Conservation (phyloP, 2,888 invertebrate species). For the Amiota communis region DNA sequence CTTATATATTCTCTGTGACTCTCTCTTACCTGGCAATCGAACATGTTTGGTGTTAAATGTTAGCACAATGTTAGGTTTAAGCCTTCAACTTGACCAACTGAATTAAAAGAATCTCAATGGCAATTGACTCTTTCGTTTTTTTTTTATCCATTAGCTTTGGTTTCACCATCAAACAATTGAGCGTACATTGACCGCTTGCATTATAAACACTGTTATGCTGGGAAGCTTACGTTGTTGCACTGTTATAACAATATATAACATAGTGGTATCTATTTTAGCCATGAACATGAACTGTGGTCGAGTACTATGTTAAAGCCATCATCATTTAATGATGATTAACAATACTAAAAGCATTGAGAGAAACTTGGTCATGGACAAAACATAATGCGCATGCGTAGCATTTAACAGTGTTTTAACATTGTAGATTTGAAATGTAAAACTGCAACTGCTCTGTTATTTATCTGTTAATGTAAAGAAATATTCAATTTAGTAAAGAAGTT, state of each 20-base stretch:
- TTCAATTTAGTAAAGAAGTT: no score
- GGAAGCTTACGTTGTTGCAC: constrained; percentile 11
- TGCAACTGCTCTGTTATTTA: no score
- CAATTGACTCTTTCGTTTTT: background rate
- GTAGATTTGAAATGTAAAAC: no score
- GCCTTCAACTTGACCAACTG: constrained; percentile 9
- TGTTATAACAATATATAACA: background rate
- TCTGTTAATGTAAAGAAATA: no score
- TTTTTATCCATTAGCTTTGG: constrained; percentile 33
- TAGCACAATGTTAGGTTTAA: constrained; percentile 5
- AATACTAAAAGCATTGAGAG: no score
- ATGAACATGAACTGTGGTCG: constrained; percentile 32
- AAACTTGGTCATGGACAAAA: constrained; percentile 36
- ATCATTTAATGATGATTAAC: no score
- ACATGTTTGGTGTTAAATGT: constrained; percentile 29
- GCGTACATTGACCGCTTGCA: constrained; percentile 12
- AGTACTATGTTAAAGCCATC: no score
- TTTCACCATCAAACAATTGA: constrained; percentile 22
- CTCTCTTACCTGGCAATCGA: background rate
- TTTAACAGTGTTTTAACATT: constrained; percentile 17
- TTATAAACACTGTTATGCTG: no score
- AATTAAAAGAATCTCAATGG: no score
- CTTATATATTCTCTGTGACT: background rate
- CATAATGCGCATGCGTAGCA: constrained; percentile 17
- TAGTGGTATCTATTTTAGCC: background rate